Base-by-base conservation (phyloP, 2,797 vertebrate genomes). In the Luscinia luscinia region DNA sequence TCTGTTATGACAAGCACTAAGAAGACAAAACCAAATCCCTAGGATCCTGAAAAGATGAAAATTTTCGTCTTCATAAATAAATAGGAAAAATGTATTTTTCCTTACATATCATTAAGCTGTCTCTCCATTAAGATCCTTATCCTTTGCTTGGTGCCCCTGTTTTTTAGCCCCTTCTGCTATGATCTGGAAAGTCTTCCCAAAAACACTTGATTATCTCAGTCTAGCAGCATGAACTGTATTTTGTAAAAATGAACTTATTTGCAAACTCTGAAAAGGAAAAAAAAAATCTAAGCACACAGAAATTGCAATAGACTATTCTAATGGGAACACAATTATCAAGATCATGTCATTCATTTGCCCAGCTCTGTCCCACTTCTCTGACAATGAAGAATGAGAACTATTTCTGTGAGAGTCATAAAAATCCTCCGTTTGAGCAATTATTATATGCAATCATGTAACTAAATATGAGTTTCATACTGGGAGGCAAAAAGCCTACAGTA, bases 401-500 rank as follows among this genome's bases (percentile, higher is more conserved):
- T 61, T 96, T 91, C 67, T 58, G 24, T 22, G 9, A 87, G 13
- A 93, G 49, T 27, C 70, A 72, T 66, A 81, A 79, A 87, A 81
- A 86, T 38, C 49, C 49, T 32, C n/a, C 27, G 22, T 88, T 72
- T 84, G 80, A 84, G 73, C 66, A 92, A 87, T 85, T 94, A 85
- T 69, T 87, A 87, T 77, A 75, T 5, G 30, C 51, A 78, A 69
- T 89, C 91, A 69, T 67, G 63, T 57, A 86, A 74, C 91, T 88
- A 93, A 94, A 91, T 59, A 38, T 55, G 54, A 86, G 54, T 40
- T 93, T 87, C 91, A 89, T 68, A 86, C 78, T 86, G 87, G 73
- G 41, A 94, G 87, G 93, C 87, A 96, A 93, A 93, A 90, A 77
- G 89, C 72, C 75, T 70, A 7, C 30, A 61, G 83, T 4, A 58